Conservation (phyloP, 64 coral and sea anemone species). For the Actinia tenebrosa region DNA sequence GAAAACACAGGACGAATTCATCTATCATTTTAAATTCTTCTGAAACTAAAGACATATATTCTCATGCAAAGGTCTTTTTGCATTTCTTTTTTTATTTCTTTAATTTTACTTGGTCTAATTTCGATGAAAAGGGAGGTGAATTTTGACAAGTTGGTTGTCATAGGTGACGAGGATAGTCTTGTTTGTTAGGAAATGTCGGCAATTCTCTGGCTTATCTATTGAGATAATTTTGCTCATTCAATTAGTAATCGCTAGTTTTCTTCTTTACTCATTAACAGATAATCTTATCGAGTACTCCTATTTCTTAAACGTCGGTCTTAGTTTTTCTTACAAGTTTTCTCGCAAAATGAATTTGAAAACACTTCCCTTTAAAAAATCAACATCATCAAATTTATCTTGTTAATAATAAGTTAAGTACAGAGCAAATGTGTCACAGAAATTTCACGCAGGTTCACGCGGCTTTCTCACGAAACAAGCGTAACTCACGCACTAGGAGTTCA, state of each 20-base stretch:
- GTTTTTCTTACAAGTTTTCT: background rate
- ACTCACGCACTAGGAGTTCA: background rate
- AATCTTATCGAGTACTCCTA: background rate
- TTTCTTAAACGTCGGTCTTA: background rate
- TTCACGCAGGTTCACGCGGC: background rate
- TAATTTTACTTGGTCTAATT: background rate
- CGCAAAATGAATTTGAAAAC: background rate
- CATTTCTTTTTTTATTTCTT: background rate
- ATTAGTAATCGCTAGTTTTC: conserved; percentile 11
- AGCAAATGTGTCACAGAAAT: background rate
- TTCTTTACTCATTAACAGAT: background rate
- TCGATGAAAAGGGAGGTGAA: background rate
- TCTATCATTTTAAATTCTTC: background rate
- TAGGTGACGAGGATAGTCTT: background rate
- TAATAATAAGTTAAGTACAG: background rate
- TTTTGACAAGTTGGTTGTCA: background rate
- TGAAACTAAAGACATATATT: background rate
- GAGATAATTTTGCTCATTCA: background rate
- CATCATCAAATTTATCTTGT: background rate
- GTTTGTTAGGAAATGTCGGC: background rate
- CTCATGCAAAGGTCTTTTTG: background rate
- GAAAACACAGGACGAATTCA: background rate
- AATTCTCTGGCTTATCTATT: background rate
- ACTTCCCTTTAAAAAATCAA: background rate
- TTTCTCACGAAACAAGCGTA: background rate